Evolutionary conservation across 2,797 vertebrate species (phyloP).

Genomic region (Poecilia gillii): DNA sequence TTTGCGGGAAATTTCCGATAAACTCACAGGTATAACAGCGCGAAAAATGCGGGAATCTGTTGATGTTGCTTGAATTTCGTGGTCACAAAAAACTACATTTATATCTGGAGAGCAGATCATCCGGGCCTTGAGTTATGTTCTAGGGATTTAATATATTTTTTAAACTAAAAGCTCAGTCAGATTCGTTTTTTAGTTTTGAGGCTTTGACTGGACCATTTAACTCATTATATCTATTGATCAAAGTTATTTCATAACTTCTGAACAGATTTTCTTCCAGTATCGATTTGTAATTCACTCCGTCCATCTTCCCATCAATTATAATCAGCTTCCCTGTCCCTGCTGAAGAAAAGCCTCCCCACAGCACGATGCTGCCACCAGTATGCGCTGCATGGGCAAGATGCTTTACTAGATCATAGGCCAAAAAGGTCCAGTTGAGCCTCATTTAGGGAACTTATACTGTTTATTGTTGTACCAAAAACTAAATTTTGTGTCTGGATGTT

Average conservation of each 20-base stretch:
- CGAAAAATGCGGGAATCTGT: too few species aligned
- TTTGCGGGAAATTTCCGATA: too few species aligned
- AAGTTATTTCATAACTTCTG: not conserved
- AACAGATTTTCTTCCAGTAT: not conserved
- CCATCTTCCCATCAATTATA: not conserved
- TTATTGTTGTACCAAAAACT: not conserved
- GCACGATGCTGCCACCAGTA: not conserved
- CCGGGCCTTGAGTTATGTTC: too few species aligned
- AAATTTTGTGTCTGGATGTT: not conserved
- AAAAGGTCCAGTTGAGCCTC: not conserved
- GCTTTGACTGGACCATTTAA: not conserved
- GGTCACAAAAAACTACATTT: too few species aligned
- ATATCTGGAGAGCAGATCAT: too few species aligned
- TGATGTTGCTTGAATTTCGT: too few species aligned
- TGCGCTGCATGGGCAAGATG: not conserved
- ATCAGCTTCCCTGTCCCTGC: not conserved
- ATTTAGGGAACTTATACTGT: not conserved
- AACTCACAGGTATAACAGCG: too few species aligned
- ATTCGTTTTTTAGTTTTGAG: not conserved
- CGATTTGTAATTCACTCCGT: not conserved
- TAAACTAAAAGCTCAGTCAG: not conserved
- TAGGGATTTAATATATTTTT: too few species aligned
- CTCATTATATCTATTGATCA: too few species aligned
- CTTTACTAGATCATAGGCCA: not conserved
- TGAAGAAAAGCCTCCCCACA: not conserved